Evolutionary conservation across 2,797 vertebrate species (phyloP).

Genomic region (Anolis apletophallus): DNA sequence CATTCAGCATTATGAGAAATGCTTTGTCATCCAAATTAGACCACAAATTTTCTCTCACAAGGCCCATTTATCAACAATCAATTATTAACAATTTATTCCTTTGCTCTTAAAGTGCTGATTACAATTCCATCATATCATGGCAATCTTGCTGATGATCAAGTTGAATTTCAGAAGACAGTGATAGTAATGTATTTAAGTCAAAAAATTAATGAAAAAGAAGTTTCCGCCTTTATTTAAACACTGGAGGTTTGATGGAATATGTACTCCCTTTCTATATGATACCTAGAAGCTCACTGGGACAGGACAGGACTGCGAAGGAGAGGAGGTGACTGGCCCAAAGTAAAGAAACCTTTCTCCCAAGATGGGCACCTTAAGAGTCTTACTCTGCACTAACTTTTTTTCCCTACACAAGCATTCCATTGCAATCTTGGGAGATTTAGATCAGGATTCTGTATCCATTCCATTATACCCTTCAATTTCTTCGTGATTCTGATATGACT

Average conservation of each 20-base stretch:
- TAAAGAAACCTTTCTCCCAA: neutral
- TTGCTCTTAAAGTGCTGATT: neutral
- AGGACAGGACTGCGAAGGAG: neutral
- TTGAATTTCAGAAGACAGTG: neutral
- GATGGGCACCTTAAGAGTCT: neutral
- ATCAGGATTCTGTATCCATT: neutral
- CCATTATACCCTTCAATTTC: no score
- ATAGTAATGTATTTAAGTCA: neutral
- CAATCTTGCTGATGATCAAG: no score
- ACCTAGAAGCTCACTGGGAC: no score
- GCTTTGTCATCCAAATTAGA: neutral
- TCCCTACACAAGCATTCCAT: neutral
- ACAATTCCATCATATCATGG: neutral
- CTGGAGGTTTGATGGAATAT: neutral
- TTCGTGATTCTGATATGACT: neutral
- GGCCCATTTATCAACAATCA: neutral
- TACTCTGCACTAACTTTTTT: neutral
- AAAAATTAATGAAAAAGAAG: neutral
- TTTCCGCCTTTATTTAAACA: no score
- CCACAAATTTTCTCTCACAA: neutral
- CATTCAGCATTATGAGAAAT: neutral
- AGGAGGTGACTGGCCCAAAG: neutral
- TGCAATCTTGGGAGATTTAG: neutral
- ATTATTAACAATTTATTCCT: neutral
- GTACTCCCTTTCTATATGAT: neutral